Evolutionary conservation across 1,140 invertebrate species (phyloP).

Genomic region (Halesus radiatus): DNA sequence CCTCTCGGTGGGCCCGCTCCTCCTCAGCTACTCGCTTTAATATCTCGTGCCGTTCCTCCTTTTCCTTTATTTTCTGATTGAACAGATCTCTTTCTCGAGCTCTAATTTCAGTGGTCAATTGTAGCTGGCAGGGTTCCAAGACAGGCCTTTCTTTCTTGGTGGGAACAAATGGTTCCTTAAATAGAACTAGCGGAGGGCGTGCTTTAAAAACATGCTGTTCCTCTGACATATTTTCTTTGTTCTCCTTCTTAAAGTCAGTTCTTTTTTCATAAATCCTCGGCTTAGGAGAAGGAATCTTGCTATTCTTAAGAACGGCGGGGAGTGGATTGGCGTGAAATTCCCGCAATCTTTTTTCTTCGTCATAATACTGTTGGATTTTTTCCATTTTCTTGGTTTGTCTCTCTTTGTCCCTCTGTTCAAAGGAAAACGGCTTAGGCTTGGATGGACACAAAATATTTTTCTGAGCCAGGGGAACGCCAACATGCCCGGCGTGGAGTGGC

Average conservation of each 20-base stretch:
- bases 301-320: conserved; percentile 61
- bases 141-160: conserved; percentile 33
- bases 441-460: conserved; percentile 57
- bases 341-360: conserved; percentile 63
- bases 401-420: conserved; percentile 70
- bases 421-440: conserved; percentile 68
- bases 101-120: conserved; percentile 64
- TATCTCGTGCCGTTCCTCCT: conserved; percentile 59
- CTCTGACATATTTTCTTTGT: conserved; percentile 54
- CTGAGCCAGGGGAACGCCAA: conserved; percentile 61
- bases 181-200: conserved; percentile 41
- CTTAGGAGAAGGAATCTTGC: conserved; percentile 39
- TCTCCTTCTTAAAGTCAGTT: conserved; percentile 53
- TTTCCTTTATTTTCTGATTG: conserved; percentile 63
- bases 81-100: conserved; percentile 61
- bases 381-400: conserved; percentile 68
- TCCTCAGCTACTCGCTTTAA: conserved; percentile 58
- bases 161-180: conserved; percentile 52
- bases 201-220: conserved; percentile 52
- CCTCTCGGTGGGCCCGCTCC: conserved; percentile 57
- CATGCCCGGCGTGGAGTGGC: conserved; percentile 58
- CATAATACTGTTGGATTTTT: conserved; percentile 68
- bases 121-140: conserved; percentile 51
- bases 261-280: conserved; percentile 51
- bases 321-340: conserved; percentile 70